These are phyloP conservation scores for Sceliomorpha sp. DNA, from an alignment of 2,888 invertebrate species.

Conservation along the genomic window DNA sequence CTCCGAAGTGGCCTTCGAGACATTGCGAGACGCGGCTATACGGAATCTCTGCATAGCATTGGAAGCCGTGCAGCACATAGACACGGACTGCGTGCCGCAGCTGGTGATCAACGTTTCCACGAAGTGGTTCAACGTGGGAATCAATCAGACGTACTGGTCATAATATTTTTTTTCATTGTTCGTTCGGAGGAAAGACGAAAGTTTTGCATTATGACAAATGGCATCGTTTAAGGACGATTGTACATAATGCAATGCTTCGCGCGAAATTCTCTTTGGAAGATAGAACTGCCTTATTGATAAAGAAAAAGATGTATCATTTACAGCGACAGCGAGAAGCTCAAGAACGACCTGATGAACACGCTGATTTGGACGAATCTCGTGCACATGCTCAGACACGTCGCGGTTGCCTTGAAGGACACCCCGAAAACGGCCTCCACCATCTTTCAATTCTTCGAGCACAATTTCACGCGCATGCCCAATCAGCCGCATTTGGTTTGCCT, in stretches of 20 bases:
- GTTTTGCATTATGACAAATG: no score
- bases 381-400: conserved; percentile 97
- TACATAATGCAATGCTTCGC: no score
- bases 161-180: conserved; percentile 3
- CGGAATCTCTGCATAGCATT: conserved; percentile 97
- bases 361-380: conserved; percentile 98
- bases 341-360: conserved; percentile 82
- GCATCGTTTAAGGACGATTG: no score
- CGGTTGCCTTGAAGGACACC: conserved; percentile 95
- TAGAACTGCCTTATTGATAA: no score
- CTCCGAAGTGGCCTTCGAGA: conserved; percentile 90
- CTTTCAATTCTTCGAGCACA: conserved; percentile 97
- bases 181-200: no score
- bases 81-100: conserved; percentile 96
- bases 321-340: conserved; percentile 65
- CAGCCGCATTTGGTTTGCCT: conserved; percentile 89
- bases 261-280: no score
- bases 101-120: conserved; percentile 98
- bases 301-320: no score
- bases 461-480: conserved; percentile 95
- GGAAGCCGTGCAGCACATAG: conserved; percentile 92
- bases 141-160: conserved; percentile 86
- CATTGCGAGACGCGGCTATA: conserved; percentile 95
- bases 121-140: conserved; percentile 95
- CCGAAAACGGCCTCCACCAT: conserved; percentile 97